Evolutionary conservation across 2,888 invertebrate genomes (phyloP), one percentile per base, ranked within the genome.

Genomic region (Ornithoptera priamus): DNA sequence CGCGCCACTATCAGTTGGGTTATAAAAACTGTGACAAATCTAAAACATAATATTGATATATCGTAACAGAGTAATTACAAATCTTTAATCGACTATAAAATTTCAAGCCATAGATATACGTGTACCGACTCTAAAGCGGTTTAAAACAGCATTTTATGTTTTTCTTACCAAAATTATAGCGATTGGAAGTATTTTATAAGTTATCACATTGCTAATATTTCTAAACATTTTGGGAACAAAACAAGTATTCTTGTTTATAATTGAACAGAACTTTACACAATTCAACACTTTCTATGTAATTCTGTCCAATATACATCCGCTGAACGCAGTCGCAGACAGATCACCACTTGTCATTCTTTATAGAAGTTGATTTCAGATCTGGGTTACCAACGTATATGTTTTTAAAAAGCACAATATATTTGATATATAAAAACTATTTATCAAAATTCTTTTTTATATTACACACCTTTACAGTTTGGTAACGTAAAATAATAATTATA

Each of bases 1-100:
- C 74, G 97, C 97, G 71, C 96, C 97, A 87, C 96, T 96, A 91
- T 96, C 94, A 75, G 95, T 95, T 75, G 96, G 96, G 85, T 95
- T 96, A 86, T 95, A 95, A 90, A 96, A 95, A 85, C 88, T 85
- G 82, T 92, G 91, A 80, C 90, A 92, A 77, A 92, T 81, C 92
- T 92, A 84, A 83, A 92, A 91, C 82, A 86, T 79, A 91, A 87
- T 85, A 88, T 84, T 78, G 75, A 72, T 67, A 69, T 73, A 76
- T 73, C 80, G 81, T 82, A 76, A 73, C 70, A 79, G 71, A 78
- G 77, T 81, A 82, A 88, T 89, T 87, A 88, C 78, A 87, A 84
- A 81, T 75, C 78, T 74, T 72, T 82, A 88, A 85, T 82, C 81
- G 77, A 83, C 84, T 87, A 82, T 88, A 85, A 88, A 88, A 86